Conservation (phyloP, 2,888 invertebrate genomes). For the Hyalella azteca region DNA sequence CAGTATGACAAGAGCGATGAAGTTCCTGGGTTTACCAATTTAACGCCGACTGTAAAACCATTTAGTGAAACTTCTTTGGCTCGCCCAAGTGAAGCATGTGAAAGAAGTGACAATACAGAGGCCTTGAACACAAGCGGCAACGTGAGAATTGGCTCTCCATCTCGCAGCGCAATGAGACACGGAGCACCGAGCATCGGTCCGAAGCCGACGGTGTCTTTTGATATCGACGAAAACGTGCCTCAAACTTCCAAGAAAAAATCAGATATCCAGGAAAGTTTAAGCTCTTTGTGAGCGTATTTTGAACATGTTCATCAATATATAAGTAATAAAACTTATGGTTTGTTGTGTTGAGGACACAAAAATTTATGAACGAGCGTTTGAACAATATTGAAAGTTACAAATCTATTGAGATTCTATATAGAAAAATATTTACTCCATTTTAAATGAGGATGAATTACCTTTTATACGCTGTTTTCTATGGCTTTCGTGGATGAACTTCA, state of each 20-base stretch:
- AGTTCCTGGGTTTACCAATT: too few relatives aligned
- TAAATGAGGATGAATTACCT: conserved; percentile 25
- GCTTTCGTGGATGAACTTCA: background rate
- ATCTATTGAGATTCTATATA: background rate
- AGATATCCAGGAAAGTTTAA: background rate
- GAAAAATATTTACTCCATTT: conserved; percentile 23
- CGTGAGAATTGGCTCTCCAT: conserved; percentile 11
- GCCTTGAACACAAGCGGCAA: background rate
- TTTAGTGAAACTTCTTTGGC: too few relatives aligned
- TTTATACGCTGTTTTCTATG: conserved; percentile 35
- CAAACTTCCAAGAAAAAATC: background rate
- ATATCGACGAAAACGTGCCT: conserved; percentile 24
- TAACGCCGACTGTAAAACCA: too few relatives aligned
- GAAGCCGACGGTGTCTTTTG: conserved; percentile 13
- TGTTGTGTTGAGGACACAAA: background rate
- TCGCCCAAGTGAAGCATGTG: too few relatives aligned
- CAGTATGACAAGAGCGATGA: too few relatives aligned
- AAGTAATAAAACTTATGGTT: background rate
- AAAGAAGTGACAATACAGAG: too few relatives aligned
- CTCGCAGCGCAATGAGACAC: conserved; percentile 29
- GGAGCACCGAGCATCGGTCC: background rate
- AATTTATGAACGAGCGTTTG: too few relatives aligned
- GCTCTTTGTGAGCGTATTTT: conserved; percentile 23
- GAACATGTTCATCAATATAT: background rate
- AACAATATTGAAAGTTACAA: background rate